Percentiles rank a stretch among this genome's conserved stretches.
These are phyloP conservation scores for Tipula helvola DNA, from an alignment of 2,888 invertebrate genomes.

Conservation along the genomic window DNA sequence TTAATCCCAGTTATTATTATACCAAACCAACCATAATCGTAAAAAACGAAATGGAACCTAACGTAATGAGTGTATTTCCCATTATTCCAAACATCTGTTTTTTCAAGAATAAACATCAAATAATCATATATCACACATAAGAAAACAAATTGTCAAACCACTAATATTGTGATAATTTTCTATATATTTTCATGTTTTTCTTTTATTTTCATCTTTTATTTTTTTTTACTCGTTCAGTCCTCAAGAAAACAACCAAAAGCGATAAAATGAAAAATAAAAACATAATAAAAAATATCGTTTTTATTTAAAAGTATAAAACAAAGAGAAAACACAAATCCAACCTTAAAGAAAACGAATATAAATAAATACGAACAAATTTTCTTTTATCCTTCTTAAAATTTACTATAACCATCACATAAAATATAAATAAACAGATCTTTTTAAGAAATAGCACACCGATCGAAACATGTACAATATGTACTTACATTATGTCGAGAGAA, in stretches of 20 bases:
- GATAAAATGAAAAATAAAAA: neutral
- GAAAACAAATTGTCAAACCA: neutral
- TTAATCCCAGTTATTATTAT: neutral
- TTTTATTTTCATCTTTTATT: neutral
- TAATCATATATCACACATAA: neutral
- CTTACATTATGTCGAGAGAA: neutral
- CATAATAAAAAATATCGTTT: neutral
- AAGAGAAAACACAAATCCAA: neutral
- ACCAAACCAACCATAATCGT: neutral
- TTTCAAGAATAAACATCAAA: neutral
- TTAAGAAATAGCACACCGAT: neutral
- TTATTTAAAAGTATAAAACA: neutral
- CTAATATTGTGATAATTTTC: neutral
- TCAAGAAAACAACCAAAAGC: neutral
- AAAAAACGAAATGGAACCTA: neutral
- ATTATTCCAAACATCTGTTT: neutral
- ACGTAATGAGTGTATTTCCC: neutral
- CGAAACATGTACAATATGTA: neutral
- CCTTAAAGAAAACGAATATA: neutral
- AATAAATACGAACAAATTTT: neutral
- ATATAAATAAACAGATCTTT: neutral
- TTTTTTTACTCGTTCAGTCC: neutral
- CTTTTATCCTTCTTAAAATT: neutral
- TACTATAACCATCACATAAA: neutral
- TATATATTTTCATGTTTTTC: neutral